Evolutionary conservation across 92 coral and sea anemone species (phyloP), one percentile per base, ranked within the genome.

Genomic region (Phymanthus crucifer): DNA sequence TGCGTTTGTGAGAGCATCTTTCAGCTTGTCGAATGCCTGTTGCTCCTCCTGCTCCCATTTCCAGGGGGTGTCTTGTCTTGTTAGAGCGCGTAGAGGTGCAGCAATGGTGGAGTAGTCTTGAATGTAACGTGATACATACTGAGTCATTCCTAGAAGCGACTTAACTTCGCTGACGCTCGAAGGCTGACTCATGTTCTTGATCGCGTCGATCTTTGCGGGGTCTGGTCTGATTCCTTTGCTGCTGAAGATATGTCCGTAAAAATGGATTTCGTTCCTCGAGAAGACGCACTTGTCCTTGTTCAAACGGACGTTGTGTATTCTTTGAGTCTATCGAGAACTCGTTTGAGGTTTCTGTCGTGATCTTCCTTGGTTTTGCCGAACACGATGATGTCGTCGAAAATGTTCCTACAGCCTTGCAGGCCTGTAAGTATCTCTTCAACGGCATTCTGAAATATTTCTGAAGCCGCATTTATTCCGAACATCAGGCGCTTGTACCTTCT

Each of bases 361-460:
- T 74, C 78, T n/a, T 78, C 84, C 67, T 92, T 84, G 32, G 50
- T 71, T 70, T 76, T 75, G 23, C 93, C 93, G 40, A 79, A 89
- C 34, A 77, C 82, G n/a, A 86, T 91, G 61, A 89, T 84, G 72
- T 87, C 91, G 58, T 84, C 91, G 46, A 82, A 89, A 46, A 92
- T 81, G 84, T 82, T 85, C 75, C 72, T 87, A 54, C 94, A 90
- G 46, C 96, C 96, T 29, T 82, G 88, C 7, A 86, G 90, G 73
- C 93, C 93, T 36, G 91, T 76, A 70, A 83, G 96, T 23, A 88
- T 77, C 67, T 90, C 90, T 48, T 78, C 85, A 32, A 82, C 78
- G n/a, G 83, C 74, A 68, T 88, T 89, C 74, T 91, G 96, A 77
- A 91, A 91, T 18, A 91, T 88, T 70, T 91, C 92, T 1, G 83